Base-by-base conservation (phyloP, 2,113 vertebrate species). In the Morone chrysops region DNA sequence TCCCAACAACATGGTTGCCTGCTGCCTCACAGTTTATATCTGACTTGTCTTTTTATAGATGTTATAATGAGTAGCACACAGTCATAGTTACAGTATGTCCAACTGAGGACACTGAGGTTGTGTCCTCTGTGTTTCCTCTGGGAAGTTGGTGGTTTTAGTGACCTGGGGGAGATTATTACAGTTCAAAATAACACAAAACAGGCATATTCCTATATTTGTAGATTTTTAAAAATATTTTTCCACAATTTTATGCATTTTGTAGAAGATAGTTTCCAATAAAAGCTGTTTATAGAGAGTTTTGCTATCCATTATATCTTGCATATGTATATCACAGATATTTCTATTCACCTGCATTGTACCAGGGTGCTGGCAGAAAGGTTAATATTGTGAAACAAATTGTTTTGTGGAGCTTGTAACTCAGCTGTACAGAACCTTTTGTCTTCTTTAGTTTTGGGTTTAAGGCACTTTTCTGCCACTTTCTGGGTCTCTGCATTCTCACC, bases 41-140 rank as follows among this genome's bases (percentile, higher is more conserved):
- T 45, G 18, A 8, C 18, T 31, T 22, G 31, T 51, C 76, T 70
- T 79, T 79, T 79, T 53, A 79, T 79, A 62, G 66, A 31, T 0
- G 31, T 50, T 41, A 51, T 62, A 41, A 51, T 20, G 57, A 70
- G 31, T 1, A 13, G 45, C 75, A 48, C 53, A 13, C 43, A 51
- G 14, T 40, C 75, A 2, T 10, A 59, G 75, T 13, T 38, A 14
- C 57, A 59, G 57, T 16, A 3, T 25, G 75, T 69, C 43, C 47
- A 12, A 3, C 59, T 60, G 36, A 71, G 48, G 38, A 36, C 18
- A 3, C 59, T 60, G 36, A 71, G 48, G 48, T 45, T 18, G 2
- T 11, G 57, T 53, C 41, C 57, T 70, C 57, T 6, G 5, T 31
- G 20, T 40, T 51, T 25, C 4, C 12, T 57, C 12, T 60, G 70